phyloP scores from a whole-genome alignment of 2,797 vertebrate species.

The Myotis planiceps region DNA sequence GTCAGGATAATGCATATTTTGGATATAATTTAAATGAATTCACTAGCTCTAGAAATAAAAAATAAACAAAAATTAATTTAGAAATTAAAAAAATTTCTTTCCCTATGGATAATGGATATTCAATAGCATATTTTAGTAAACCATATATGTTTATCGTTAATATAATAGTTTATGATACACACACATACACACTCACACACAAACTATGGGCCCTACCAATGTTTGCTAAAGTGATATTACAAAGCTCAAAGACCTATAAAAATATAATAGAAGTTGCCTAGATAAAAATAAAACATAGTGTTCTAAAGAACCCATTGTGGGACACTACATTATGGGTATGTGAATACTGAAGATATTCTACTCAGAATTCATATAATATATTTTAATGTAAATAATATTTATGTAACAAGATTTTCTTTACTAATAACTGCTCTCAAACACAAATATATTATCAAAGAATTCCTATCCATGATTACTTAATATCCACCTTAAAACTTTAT shows the following conservation, averaged over 20 bases:
- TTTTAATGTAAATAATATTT: constrained; percentile 38
- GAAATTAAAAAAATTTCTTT: neutral
- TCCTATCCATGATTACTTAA: neutral
- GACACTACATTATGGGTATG: neutral
- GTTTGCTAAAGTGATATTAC: constrained; percentile 7
- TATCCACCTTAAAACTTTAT: neutral
- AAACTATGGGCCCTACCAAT: neutral
- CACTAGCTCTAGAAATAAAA: neutral
- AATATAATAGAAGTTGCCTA: neutral
- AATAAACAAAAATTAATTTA: neutral
- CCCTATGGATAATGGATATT: neutral
- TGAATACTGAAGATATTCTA: neutral
- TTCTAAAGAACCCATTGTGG: neutral
- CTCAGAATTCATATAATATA: neutral
- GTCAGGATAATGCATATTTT: constrained; percentile 12
- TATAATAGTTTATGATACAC: neutral
- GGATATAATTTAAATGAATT: constrained; percentile 7
- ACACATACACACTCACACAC: neutral
- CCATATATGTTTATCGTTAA: neutral
- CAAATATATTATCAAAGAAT: neutral
- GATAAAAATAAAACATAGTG: constrained; percentile 29
- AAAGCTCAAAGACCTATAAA: constrained; percentile 12
- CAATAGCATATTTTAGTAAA: neutral
- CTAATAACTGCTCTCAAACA: constrained; percentile 7
- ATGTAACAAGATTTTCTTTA: constrained; percentile 32